A percentile compares a stretch with the other conserved stretches of the same genome.
phyloP scores from a whole-genome alignment of 2,113 vertebrate species.

The Channa maculata region DNA sequence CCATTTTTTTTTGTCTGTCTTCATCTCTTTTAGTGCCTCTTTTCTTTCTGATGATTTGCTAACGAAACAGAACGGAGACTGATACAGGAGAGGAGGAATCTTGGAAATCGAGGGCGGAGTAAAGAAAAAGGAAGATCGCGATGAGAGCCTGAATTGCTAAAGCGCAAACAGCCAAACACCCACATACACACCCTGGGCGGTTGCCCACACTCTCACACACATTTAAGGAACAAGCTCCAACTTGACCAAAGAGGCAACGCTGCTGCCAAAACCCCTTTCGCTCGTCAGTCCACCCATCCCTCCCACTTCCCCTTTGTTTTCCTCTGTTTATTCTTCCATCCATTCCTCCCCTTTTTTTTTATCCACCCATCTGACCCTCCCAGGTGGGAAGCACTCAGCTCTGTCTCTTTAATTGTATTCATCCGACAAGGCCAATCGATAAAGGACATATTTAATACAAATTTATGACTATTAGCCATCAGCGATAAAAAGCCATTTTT shows the following conservation, averaged over 20 bases:
- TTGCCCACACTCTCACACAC: constrained; percentile 27
- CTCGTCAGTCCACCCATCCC: constrained; percentile 27
- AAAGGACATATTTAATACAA: constrained; percentile 81
- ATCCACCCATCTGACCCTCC: constrained; percentile 54
- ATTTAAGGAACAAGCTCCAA: constrained; percentile 50
- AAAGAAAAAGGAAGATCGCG: constrained; percentile 19
- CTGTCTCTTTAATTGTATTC: constrained; percentile 79
- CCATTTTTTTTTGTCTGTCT: constrained; percentile 6
- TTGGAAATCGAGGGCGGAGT: constrained; percentile 5
- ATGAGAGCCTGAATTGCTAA: constrained; percentile 28
- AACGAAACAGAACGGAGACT: constrained; percentile 18
- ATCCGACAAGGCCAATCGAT: constrained; percentile 80
- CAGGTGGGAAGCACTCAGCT: constrained; percentile 77
- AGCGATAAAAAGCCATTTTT: constrained; percentile 69
- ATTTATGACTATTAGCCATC: constrained; percentile 80
- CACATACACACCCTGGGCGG: constrained; percentile 16
- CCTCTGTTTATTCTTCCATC: constrained; percentile 35
- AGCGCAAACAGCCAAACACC: constrained; percentile 42
- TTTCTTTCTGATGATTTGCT: constrained; percentile 3
- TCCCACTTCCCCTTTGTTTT: constrained; percentile 16
- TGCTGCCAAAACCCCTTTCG: constrained; percentile 52
- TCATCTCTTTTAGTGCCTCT: constrained; percentile 12
- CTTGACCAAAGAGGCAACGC: constrained; percentile 36
- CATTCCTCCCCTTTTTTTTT: constrained; percentile 22
- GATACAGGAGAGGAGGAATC: neutral